These are phyloP conservation scores for Hylyphantes graminicola DNA, from an alignment of 1,140 invertebrate species.

Conservation along the genomic window DNA sequence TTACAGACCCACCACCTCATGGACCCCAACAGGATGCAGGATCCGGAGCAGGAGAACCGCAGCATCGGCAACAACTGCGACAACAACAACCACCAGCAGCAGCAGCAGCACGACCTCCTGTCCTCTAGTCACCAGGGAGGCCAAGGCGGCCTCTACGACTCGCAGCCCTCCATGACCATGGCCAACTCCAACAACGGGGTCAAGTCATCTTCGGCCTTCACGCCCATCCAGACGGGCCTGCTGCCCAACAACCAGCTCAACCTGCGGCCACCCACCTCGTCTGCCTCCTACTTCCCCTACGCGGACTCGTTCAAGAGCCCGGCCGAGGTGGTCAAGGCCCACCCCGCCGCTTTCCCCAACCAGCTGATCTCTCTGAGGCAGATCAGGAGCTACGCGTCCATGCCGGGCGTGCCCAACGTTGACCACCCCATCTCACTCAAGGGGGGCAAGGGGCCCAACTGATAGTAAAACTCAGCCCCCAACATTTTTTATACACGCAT, in stretches of 20 bases:
- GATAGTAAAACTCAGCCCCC: not conserved
- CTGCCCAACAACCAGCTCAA: conserved; percentile 51
- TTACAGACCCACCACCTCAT: conserved; percentile 46
- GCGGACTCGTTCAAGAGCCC: conserved; percentile 78
- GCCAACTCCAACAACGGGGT: conserved; percentile 32
- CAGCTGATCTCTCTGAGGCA: conserved; percentile 95
- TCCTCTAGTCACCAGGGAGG: conserved; percentile 36
- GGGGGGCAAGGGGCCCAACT: conserved; percentile 68
- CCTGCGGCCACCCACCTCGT: conserved; percentile 58
- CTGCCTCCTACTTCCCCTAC: conserved; percentile 82
- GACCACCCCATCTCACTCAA: conserved; percentile 72
- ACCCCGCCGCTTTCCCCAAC: conserved; percentile 84
- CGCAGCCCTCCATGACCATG: conserved; percentile 28
- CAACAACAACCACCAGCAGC: conserved; percentile 1
- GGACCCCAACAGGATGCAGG: conserved; percentile 37
- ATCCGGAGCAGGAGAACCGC: conserved; percentile 44
- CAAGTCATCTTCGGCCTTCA: conserved; percentile 75
- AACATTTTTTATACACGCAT: no score
- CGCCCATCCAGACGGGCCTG: conserved; percentile 74
- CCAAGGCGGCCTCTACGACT: conserved; percentile 37
- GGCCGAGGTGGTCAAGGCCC: conserved; percentile 60
- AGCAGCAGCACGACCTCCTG: conserved; percentile 40
- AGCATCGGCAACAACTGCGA: conserved; percentile 27
- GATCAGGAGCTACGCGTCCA: conserved; percentile 95
- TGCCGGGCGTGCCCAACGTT: conserved; percentile 73